phyloP scores from a whole-genome alignment of 35 echinoderm and acorn worm species.

The Lytechinus variegatus region DNA sequence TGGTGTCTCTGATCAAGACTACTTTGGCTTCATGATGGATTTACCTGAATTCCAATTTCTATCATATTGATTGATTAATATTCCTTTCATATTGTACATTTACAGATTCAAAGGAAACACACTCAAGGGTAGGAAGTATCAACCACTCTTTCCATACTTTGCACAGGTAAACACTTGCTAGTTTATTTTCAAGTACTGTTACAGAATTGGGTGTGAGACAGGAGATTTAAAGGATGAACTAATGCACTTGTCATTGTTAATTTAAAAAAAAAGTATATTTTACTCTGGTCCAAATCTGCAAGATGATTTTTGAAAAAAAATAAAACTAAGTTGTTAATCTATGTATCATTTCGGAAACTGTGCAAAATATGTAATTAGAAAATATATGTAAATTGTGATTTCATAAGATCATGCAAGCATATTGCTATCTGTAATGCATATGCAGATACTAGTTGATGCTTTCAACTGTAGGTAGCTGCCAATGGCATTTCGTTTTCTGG shows the following conservation, averaged over 20 bases:
- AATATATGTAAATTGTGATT: background rate
- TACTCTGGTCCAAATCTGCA: background rate
- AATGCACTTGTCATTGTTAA: background rate
- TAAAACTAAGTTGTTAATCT: background rate
- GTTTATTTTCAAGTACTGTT: too few species aligned
- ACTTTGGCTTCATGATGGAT: too few species aligned
- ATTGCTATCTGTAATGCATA: background rate
- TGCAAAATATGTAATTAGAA: background rate
- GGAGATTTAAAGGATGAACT: too few species aligned
- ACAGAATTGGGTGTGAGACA: too few species aligned
- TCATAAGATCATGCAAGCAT: background rate
- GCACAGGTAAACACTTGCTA: constrained; percentile 55
- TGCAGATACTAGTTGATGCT: too few species aligned
- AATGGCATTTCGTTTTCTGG: too few species aligned
- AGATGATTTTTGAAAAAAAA: background rate
- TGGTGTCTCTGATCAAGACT: too few species aligned
- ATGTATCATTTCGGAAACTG: background rate
- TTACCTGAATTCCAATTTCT: too few species aligned
- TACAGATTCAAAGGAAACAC: constrained; percentile 86
- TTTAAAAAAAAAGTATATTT: background rate
- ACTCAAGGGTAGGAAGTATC: constrained; percentile 87
- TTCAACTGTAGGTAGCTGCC: too few species aligned
- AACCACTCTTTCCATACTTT: constrained; percentile 95
- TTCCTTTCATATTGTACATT: background rate
- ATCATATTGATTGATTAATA: too few species aligned